phyloP scores from a whole-genome alignment of 2,797 vertebrate genomes.

The Choloepus didactylus region DNA sequence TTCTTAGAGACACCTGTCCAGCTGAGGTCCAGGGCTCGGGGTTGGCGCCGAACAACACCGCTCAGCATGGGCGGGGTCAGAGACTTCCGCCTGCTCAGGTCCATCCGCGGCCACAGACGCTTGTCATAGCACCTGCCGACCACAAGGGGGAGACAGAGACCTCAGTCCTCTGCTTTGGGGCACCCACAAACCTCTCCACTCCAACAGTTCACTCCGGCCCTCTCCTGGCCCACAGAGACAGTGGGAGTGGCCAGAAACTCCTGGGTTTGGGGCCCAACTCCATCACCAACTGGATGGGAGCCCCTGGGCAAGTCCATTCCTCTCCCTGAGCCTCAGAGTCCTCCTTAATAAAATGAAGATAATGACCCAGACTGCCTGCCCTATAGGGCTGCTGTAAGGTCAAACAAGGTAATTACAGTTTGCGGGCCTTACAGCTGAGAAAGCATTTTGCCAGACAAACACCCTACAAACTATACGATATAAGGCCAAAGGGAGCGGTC shows the following conservation, averaged over 20 bases:
- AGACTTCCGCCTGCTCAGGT: conserved; percentile 94
- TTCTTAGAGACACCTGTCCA: conserved; percentile 97
- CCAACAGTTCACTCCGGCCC: background rate
- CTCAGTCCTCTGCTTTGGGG: background rate
- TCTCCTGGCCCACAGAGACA: background rate
- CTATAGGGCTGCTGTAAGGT: background rate
- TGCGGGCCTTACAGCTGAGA: conserved; percentile 25
- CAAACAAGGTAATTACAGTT: conserved; percentile 62
- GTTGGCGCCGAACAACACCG: conserved; percentile 94
- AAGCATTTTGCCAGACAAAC: conserved; percentile 50
- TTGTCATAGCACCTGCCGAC: conserved; percentile 94
- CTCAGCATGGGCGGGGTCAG: conserved; percentile 96
- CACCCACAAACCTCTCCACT: background rate
- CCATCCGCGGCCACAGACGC: conserved; percentile 94
- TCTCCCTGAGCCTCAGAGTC: conserved; percentile 43
- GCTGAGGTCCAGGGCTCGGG: conserved; percentile 93
- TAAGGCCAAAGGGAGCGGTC: conserved; percentile 38
- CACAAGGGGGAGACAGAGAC: conserved; percentile 71
- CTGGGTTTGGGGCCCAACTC: background rate
- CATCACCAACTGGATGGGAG: conserved; percentile 26
- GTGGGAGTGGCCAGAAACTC: background rate
- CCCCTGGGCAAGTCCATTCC: conserved; percentile 58
- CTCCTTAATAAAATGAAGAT: conserved; percentile 55
- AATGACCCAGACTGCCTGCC: conserved; percentile 27
- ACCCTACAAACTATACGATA: conserved; percentile 13